Evolutionary conservation across 2,113 vertebrate genomes (phyloP), one percentile per base, ranked within the genome.

Genomic region (Silurus glanis): DNA sequence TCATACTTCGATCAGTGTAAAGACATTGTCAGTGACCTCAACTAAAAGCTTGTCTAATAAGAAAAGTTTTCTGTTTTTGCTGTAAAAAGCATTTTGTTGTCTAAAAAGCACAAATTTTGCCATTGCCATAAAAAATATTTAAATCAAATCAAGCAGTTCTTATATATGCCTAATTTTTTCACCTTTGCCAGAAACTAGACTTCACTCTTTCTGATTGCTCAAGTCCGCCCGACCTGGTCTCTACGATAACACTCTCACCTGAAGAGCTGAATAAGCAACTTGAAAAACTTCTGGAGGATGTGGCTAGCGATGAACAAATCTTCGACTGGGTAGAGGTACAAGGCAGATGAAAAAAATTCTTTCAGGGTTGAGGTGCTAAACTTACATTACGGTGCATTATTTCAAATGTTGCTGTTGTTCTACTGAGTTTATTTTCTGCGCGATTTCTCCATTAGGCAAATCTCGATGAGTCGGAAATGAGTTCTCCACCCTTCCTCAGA

Each of bases 321-420:
- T 99, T 99, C 92, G 98, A 99, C 91, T 99, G 98, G 98, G 97
- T 99, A 84, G 98, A 99, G 97, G 98, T 99, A 94, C 2, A 88
- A 56, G 45, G 19, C 25, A 0, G 4, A 79, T 56, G n/a, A 7
- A 59, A 21, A 79, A 12, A 56, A 82, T 86, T 37, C 9, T 61
- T 72, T 21, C 13, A 58, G 45, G 56, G 47, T 59, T n/a, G 67
- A 51, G 19, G 59, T 16, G 66, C 13, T 23, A 19, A 56, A 10
- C 59, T 37, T 45, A 28, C 25, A 6, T 59, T 25, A 55, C 17
- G 6, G 45, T 69, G 47, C 1, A 16, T 25, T 13, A n/a, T 49
- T n/a, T 76, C 23, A 49, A 9, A 19, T 59, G 5, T 16, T 56
- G 3, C 12, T 12, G 17, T 59, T 55, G 2, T 56, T 21, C 28